Percentiles rank a stretch among this genome's conserved stretches.
phyloP scores from a whole-genome alignment of 1,140 invertebrate genomes.

The Agrilus planipennis region DNA sequence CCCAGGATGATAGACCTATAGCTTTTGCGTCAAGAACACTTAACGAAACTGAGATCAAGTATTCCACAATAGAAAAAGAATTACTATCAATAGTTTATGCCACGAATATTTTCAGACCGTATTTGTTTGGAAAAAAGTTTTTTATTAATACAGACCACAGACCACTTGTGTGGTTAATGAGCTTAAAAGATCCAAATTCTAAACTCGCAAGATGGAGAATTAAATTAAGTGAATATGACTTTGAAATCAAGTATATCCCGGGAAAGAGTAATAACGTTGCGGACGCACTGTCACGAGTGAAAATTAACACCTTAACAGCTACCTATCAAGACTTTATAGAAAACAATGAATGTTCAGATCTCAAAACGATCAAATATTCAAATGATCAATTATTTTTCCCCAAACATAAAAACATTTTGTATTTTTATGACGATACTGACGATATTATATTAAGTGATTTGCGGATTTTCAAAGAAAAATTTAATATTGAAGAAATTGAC shows the following conservation, averaged over 20 bases:
- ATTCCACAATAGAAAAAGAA: slow-evolving; percentile 11
- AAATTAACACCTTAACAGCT: too few relatives aligned
- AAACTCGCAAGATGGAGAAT: slow-evolving; percentile 12
- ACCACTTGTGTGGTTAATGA: slow-evolving; percentile 11
- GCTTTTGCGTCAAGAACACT: slow-evolving; percentile 7
- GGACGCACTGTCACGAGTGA: slow-evolving; percentile 3
- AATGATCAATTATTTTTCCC: too few relatives aligned
- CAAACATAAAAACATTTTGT: too few relatives aligned
- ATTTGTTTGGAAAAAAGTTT: slow-evolving; percentile 9
- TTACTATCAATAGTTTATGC: slow-evolving; percentile 11
- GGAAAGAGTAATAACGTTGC: slow-evolving; percentile 7
- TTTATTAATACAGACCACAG: slow-evolving; percentile 12
- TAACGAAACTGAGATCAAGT: slow-evolving; percentile 8
- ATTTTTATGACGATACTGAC: too few relatives aligned
- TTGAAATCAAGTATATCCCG: slow-evolving; percentile 8
- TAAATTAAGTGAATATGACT: slow-evolving; percentile 11
- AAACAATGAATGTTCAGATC: too few relatives aligned
- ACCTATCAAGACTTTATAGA: too few relatives aligned
- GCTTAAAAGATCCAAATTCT: slow-evolving; percentile 12
- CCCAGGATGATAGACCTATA: slow-evolving; percentile 19
- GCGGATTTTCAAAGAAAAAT: too few relatives aligned
- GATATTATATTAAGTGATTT: too few relatives aligned
- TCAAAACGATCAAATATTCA: too few relatives aligned
- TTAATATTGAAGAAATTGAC: too few relatives aligned
- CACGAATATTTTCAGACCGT: slow-evolving; percentile 10